These are phyloP conservation scores for Lithobates pipiens DNA, from an alignment of 2,797 vertebrate genomes.

Conservation along the genomic window DNA sequence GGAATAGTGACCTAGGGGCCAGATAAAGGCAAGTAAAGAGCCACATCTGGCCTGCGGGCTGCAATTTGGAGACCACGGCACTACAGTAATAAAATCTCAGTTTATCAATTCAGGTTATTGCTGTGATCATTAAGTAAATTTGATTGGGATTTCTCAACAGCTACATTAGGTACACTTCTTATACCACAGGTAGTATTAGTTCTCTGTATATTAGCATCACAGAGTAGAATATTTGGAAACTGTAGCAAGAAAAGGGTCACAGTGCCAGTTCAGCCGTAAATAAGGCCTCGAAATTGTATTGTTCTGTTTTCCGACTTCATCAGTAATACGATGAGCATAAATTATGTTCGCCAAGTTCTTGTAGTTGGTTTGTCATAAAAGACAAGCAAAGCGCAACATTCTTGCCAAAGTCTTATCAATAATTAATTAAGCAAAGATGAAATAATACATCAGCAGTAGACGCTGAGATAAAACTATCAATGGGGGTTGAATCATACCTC, in stretches of 20 bases:
- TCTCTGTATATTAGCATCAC: too few relatives aligned
- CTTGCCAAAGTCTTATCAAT: conserved; percentile 37
- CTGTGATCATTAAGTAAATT: too few relatives aligned
- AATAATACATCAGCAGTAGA: conserved; percentile 4
- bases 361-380: conserved; percentile 8
- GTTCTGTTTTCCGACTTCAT: background rate
- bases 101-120: too few relatives aligned
- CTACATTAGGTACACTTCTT: too few relatives aligned
- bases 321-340: conserved; percentile 4
- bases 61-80: too few relatives aligned
- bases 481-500: conserved; percentile 8
- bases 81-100: too few relatives aligned
- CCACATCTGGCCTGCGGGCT: too few relatives aligned
- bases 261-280: background rate
- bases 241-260: background rate
- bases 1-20: too few relatives aligned
- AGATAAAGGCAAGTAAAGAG: too few relatives aligned
- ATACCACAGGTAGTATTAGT: too few relatives aligned
- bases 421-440: conserved; percentile 38
- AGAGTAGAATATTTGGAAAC: too few relatives aligned
- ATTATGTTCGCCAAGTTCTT: background rate
- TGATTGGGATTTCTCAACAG: too few relatives aligned
- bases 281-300: background rate
- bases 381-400: background rate
- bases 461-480: conserved; percentile 17